Evolutionary conservation across 30 jellyfish, hydroid and myxozoan genomes (phyloP).

Genomic region (Aurelia sp.): DNA sequence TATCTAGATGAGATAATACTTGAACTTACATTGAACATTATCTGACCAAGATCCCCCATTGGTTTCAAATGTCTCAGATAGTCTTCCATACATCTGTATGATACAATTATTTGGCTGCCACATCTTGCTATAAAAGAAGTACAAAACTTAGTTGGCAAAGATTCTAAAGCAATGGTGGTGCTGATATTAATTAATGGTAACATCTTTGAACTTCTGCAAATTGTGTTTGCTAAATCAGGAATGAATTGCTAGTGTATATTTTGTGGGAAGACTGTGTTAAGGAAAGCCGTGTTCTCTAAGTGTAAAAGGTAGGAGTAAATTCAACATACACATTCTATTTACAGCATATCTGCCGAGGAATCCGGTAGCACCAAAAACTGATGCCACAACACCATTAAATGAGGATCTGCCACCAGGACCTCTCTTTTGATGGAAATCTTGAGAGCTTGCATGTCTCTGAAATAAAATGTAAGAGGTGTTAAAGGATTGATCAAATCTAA

Average conservation of each 20-base stretch:
- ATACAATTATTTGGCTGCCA: slow-evolving; percentile 90
- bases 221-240: too few species aligned
- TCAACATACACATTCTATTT: slow-evolving; percentile 81
- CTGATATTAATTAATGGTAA: too few species aligned
- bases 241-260: too few species aligned
- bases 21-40: slow-evolving; percentile 72
- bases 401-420: slow-evolving; percentile 98
- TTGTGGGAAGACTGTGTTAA: background rate
- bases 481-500: too few species aligned
- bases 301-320: background rate
- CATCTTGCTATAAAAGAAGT: slow-evolving; percentile 69
- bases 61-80: slow-evolving; percentile 83
- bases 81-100: slow-evolving; percentile 93
- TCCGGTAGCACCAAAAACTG: slow-evolving; percentile 99
- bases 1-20: background rate
- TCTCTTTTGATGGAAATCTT: slow-evolving; percentile 71
- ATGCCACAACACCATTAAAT: slow-evolving; percentile 93
- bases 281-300: background rate
- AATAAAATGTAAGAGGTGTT: background rate
- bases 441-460: slow-evolving; percentile 84
- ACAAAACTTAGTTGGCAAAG: too few species aligned
- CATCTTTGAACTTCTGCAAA: too few species aligned
- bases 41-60: slow-evolving; percentile 99
- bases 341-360: slow-evolving; percentile 96
- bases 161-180: too few species aligned